Conservation (phyloP, 2,797 vertebrate genomes). For the Erpetoichthys calabaricus region DNA sequence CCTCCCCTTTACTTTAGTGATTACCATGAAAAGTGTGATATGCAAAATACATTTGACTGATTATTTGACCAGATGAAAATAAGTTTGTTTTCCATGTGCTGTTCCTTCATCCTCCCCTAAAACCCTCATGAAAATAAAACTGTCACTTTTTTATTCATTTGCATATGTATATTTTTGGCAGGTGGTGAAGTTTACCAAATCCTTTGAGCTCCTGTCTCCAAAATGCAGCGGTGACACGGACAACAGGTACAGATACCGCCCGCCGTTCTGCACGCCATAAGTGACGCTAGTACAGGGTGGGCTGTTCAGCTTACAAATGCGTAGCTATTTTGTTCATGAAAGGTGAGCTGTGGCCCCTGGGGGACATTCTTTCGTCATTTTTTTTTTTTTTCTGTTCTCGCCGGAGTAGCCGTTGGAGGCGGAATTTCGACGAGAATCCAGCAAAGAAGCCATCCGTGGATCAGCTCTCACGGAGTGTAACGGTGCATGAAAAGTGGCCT, state of each 20-base stretch:
- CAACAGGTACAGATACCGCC: conserved; percentile 58
- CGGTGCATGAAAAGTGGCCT: background rate
- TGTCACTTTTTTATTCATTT: background rate
- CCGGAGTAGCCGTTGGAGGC: background rate
- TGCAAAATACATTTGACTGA: too few relatives aligned
- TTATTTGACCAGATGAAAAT: too few relatives aligned
- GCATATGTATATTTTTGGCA: conserved; percentile 30
- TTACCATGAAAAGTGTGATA: too few relatives aligned
- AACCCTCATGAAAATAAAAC: background rate
- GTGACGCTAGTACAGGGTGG: background rate
- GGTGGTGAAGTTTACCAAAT: conserved; percentile 98
- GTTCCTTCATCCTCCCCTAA: background rate
- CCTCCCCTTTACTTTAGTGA: too few relatives aligned
- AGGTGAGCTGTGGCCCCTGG: background rate
- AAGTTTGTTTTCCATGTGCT: background rate
- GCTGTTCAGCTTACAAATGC: background rate
- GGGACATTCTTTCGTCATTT: background rate
- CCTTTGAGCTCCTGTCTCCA: conserved; percentile 89
- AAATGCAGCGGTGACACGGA: conserved; percentile 92
- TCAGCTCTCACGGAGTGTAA: background rate
- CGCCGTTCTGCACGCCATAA: background rate
- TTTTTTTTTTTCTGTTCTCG: background rate
- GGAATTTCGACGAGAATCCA: background rate
- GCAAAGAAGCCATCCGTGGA: background rate
- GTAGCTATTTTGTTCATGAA: background rate